phyloP scores from a whole-genome alignment of 1,140 invertebrate species.

The Grapholita molesta region DNA sequence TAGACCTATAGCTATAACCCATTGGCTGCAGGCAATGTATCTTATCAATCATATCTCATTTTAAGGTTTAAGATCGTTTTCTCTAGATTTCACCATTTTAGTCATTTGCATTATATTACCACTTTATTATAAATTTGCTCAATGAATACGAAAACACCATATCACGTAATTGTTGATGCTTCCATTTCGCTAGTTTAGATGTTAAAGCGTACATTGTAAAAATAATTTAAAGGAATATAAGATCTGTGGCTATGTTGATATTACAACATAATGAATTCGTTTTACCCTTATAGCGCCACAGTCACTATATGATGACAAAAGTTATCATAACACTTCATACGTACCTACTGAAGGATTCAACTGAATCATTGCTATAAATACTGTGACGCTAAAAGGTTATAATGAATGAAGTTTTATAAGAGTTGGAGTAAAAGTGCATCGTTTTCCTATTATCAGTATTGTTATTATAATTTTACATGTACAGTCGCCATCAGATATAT shows the following conservation, averaged over 20 bases:
- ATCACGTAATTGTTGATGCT: conserved; percentile 47
- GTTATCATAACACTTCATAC: too few relatives aligned
- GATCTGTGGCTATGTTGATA: neutral
- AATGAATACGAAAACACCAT: conserved; percentile 52
- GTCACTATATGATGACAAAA: neutral
- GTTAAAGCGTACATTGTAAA: neutral
- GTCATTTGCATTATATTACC: neutral
- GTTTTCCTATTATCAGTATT: conserved; percentile 10
- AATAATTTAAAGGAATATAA: neutral
- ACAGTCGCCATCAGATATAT: too few relatives aligned
- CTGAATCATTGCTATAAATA: neutral
- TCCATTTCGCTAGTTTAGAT: conserved; percentile 56
- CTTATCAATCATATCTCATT: conserved; percentile 18
- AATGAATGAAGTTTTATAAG: neutral
- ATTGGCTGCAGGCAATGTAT: too few relatives aligned
- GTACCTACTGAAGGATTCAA: too few relatives aligned
- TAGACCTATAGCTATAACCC: too few relatives aligned
- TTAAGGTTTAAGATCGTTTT: neutral
- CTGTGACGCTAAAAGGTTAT: neutral
- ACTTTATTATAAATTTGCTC: conserved; percentile 42
- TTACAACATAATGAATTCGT: neutral
- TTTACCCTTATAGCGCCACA: neutral
- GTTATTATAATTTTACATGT: neutral
- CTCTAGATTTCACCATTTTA: neutral
- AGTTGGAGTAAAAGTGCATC: neutral